Conservation (phyloP, 2,797 vertebrate species). For the Eleutherodactylus coqui region DNA sequence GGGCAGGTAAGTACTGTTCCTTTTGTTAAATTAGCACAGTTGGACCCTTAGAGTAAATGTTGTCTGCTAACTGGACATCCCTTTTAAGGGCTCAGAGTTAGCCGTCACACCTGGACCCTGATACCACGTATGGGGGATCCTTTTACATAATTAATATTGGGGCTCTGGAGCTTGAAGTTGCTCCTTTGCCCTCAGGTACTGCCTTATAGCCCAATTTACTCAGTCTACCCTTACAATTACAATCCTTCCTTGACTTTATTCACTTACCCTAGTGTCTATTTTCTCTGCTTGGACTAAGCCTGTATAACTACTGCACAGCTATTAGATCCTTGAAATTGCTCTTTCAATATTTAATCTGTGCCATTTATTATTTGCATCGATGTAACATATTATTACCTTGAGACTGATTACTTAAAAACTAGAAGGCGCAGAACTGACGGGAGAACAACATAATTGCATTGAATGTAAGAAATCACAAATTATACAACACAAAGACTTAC, state of each 20-base stretch:
- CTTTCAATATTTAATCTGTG: constrained; percentile 15
- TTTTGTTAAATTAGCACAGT: no score
- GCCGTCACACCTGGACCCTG: neutral
- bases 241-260: neutral
- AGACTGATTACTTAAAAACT: constrained; percentile 25
- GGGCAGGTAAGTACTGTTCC: no score
- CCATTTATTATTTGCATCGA: neutral
- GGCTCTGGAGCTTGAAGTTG: neutral
- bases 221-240: neutral
- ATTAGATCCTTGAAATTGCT: constrained; percentile 4
- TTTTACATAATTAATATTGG: no score
- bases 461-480: constrained; percentile 25
- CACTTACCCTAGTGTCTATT: neutral
- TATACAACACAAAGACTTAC: constrained; percentile 7
- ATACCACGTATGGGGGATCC: neutral
- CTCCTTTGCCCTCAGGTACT: neutral
- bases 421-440: neutral
- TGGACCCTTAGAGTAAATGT: no score
- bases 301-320: neutral
- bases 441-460: neutral
- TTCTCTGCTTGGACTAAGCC: neutral
- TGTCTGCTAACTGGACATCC: no score
- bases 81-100: neutral
- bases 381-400: neutral
- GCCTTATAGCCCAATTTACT: neutral